phyloP scores from a whole-genome alignment of 2,113 vertebrate species.

The Eurystomus gularis region DNA sequence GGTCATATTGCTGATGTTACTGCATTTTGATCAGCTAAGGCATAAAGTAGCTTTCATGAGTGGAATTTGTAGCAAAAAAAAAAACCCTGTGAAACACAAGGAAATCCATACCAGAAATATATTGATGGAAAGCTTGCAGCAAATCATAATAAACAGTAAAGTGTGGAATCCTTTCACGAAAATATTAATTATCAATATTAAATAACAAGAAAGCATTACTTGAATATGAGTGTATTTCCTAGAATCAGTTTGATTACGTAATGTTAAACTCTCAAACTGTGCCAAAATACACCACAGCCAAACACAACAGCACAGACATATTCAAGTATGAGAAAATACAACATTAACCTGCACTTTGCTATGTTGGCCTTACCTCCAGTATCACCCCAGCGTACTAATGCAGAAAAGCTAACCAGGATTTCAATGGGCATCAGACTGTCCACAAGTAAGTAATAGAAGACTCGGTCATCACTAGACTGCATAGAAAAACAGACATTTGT shows the following conservation, averaged over 20 bases:
- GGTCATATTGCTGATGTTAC: background rate
- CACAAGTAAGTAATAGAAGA: conserved; percentile 83
- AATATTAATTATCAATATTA: background rate
- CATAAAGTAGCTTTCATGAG: background rate
- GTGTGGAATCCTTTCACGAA: background rate
- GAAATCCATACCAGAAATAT: background rate
- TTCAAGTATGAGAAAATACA: background rate
- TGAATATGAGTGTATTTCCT: background rate
- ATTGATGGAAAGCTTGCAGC: background rate
- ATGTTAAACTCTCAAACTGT: background rate
- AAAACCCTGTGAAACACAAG: background rate
- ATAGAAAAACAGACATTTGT: background rate
- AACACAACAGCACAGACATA: background rate
- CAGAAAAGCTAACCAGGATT: conserved; percentile 89
- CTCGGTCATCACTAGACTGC: conserved; percentile 77
- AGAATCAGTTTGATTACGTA: background rate
- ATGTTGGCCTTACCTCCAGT: conserved; percentile 70
- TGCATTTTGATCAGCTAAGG: background rate
- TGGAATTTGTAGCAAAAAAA: background rate
- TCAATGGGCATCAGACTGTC: conserved; percentile 83
- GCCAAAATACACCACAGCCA: background rate
- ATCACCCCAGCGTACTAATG: conserved; percentile 80
- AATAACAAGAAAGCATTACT: background rate
- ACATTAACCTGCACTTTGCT: background rate
- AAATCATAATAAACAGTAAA: background rate